phyloP scores from a whole-genome alignment of 23 tunicate genomes.

The Trididemnum miniatum region DNA sequence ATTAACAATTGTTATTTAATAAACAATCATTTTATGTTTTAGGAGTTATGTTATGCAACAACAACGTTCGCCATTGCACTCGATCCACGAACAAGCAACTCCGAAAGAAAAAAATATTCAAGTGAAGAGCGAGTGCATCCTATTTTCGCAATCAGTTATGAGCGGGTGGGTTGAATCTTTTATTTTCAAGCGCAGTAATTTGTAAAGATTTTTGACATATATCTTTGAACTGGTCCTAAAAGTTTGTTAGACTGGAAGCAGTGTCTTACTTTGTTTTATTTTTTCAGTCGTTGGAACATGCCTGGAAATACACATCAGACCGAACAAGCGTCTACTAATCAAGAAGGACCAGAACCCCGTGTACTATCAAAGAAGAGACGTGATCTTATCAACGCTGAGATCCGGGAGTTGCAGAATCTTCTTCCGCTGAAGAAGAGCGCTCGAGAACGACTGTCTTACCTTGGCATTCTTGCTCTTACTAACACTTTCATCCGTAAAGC shows the following conservation, averaged over 20 bases:
- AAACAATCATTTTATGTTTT: constrained; percentile 8
- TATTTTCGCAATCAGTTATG: constrained; percentile 89
- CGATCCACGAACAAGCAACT: constrained; percentile 54
- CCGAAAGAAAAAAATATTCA: constrained; percentile 67
- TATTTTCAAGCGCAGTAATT: too few relatives aligned
- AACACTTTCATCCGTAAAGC: constrained; percentile 98
- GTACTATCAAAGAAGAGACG: constrained; percentile 90
- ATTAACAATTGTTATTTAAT: too few relatives aligned
- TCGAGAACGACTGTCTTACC: constrained; percentile 84
- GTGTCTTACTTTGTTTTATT: too few relatives aligned
- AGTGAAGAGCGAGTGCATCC: constrained; percentile 89
- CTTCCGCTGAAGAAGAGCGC: constrained; percentile 95
- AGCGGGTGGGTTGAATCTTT: constrained; percentile 79
- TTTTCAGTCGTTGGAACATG: constrained; percentile 65
- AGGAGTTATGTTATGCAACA: constrained; percentile 95
- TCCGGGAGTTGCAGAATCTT: constrained; percentile 90
- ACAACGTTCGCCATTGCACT: constrained; percentile 69
- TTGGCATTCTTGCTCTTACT: constrained; percentile 91
- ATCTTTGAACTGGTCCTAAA: too few relatives aligned
- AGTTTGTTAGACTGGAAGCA: too few relatives aligned
- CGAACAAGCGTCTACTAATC: constrained; percentile 33
- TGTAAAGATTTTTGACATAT: too few relatives aligned
- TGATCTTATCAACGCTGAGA: constrained; percentile 92
- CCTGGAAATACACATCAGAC: constrained; percentile 32
- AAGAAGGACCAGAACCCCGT: constrained; percentile 92